Evolutionary conservation across 2,888 invertebrate genomes (phyloP).

Genomic region (Aleiodes testaceus): DNA sequence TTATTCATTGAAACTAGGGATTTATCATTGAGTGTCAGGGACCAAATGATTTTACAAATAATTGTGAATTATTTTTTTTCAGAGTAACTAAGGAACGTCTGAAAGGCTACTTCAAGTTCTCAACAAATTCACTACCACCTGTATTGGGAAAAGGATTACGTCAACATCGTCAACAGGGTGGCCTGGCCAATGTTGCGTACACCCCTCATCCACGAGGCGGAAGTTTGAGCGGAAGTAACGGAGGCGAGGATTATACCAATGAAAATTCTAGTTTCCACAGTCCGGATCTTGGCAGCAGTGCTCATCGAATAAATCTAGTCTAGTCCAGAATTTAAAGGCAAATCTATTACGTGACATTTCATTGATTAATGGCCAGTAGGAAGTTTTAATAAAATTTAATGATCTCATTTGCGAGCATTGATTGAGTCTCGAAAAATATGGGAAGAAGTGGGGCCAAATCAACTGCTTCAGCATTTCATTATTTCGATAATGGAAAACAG

Average conservation of each 20-base stretch:
- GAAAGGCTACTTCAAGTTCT: slow-evolving; percentile 76
- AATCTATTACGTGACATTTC: too few relatives aligned
- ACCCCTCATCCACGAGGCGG: slow-evolving; percentile 40
- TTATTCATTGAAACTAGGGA: background rate
- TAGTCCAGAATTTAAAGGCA: background rate
- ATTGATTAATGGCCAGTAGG: too few relatives aligned
- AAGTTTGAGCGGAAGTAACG: slow-evolving; percentile 63
- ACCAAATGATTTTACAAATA: too few relatives aligned
- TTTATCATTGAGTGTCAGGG: background rate
- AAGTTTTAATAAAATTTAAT: too few relatives aligned
- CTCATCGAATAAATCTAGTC: slow-evolving; percentile 38
- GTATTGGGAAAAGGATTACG: slow-evolving; percentile 30
- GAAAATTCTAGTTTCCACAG: slow-evolving; percentile 44
- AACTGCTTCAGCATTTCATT: too few relatives aligned
- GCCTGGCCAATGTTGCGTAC: slow-evolving; percentile 46
- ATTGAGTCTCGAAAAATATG: too few relatives aligned
- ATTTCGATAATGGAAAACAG: too few relatives aligned
- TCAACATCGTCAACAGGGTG: slow-evolving; percentile 37
- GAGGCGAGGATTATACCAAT: slow-evolving; percentile 38
- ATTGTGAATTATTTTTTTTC: slow-evolving; percentile 39
- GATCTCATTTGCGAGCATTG: too few relatives aligned
- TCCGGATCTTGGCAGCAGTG: slow-evolving; percentile 43
- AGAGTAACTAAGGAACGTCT: slow-evolving; percentile 77
- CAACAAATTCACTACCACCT: slow-evolving; percentile 71
- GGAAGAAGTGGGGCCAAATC: too few relatives aligned